These are phyloP conservation scores for Eira barbara DNA, from an alignment of 2,113 vertebrate genomes.

Conservation along the genomic window DNA sequence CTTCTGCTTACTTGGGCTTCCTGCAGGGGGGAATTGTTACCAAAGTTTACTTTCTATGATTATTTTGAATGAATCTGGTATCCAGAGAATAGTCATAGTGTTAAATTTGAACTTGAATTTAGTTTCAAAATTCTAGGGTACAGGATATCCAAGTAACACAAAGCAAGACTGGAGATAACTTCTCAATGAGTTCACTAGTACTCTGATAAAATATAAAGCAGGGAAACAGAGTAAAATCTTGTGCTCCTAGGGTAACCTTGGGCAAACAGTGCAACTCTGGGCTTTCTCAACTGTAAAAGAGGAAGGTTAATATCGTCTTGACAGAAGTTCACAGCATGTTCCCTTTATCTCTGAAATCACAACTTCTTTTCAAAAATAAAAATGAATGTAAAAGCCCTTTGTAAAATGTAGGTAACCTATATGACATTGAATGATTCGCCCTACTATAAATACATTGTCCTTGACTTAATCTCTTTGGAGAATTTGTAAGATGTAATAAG, in stretches of 20 bases:
- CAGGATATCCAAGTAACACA: neutral
- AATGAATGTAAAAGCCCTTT: neutral
- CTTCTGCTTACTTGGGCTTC: slow-evolving; percentile 22
- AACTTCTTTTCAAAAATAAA: slow-evolving; percentile 50
- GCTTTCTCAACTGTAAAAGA: neutral
- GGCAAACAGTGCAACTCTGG: neutral
- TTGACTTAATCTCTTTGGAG: neutral
- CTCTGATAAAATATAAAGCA: neutral
- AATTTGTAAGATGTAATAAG: neutral
- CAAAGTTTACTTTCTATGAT: slow-evolving; percentile 39
- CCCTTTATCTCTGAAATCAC: slow-evolving; percentile 60
- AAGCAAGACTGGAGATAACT: neutral
- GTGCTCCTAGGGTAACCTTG: neutral
- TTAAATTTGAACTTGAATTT: neutral
- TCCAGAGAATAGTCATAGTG: neutral
- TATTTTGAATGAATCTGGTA: slow-evolving; percentile 24
- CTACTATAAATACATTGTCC: neutral
- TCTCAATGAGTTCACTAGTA: neutral
- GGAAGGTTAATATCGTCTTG: neutral
- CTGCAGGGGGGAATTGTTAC: slow-evolving; percentile 10
- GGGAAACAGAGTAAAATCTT: neutral
- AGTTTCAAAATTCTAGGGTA: neutral
- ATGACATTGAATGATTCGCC: neutral
- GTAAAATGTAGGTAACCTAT: neutral
- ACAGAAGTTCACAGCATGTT: slow-evolving; percentile 39